Base-by-base conservation (phyloP, 2,888 invertebrate species). In the Dryomyza anilis region DNA sequence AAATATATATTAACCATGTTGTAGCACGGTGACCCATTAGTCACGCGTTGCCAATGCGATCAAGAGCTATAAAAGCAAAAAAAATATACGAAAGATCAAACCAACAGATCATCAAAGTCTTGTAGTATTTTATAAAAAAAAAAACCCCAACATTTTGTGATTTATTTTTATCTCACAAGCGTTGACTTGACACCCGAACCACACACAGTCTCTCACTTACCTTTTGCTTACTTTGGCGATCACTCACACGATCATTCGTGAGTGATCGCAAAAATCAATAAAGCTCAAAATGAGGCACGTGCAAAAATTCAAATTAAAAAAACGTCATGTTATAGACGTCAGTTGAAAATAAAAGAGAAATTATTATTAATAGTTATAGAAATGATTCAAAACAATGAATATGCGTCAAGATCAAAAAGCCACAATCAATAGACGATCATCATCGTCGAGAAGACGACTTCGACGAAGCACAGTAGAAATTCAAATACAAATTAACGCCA, bases 401-500 rank as follows among this genome's bases (percentile, higher is more conserved):
- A n/a, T n/a, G 21, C 19, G 36, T 55, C 55, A 36, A 36, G 19
- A 55, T 55, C 55, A 50, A 50, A 23, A 50, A 43, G 16, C 25
- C 8, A 25, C 7, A 4, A 50, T 12, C 23, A n/a, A 3, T 25
- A n/a, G 23, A 50, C 27, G 27, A n/a, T 25, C 14, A 19, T 4
- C 16, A 45, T 16, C 19, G 45, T 45, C n/a, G 16, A 7, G 8
- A 25, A 25, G 23, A n/a, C 25, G 27, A 25, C n/a, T 43, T 6
- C 19, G 19, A 43, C 19, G 50, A 21, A 14, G 3, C 50, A 25
- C 50, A 50, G 50, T 25, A 50, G 21, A 21, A 12, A 55, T 55
- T 55, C 55, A 23, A 21, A 55, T 23, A 55, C 33, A 55, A 55
- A 55, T 55, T 55, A 55, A 55, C 55, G 36, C 55, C 36, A 33